Conservation (phyloP, 1,140 invertebrate species). For the Tetragonula clypearis region DNA sequence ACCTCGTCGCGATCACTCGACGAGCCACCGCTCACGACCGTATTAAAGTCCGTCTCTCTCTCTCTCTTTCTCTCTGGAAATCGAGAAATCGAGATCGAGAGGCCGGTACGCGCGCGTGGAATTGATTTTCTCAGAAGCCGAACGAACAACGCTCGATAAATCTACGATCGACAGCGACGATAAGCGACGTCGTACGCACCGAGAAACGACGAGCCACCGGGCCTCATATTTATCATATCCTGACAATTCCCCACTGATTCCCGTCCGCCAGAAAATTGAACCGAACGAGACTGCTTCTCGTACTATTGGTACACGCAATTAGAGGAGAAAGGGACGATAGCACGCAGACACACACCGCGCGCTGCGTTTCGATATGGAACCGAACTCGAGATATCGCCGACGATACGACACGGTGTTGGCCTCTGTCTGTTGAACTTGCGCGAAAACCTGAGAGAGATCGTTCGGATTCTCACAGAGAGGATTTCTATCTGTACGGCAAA, state of each 20-base stretch:
- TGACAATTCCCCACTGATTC: constrained; percentile 8
- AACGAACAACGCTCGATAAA: constrained; percentile 52
- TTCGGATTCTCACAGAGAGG: neutral
- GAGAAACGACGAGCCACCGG: neutral
- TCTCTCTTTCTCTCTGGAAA: constrained; percentile 16
- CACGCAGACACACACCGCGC: neutral
- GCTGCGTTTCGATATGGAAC: neutral
- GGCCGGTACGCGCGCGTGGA: constrained; percentile 58
- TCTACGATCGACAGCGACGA: constrained; percentile 32
- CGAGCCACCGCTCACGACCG: constrained; percentile 61
- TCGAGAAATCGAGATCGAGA: constrained; percentile 72
- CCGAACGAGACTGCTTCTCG: neutral
- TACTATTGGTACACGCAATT: constrained; percentile 13
- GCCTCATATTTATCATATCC: constrained; percentile 34
- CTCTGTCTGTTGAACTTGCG: neutral
- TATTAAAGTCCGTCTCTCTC: constrained; percentile 67
- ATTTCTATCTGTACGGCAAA: neutral
- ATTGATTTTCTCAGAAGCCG: constrained; percentile 70
- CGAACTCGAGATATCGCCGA: neutral
- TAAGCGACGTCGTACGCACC: constrained; percentile 22
- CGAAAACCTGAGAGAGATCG: neutral
- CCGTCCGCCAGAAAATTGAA: constrained; percentile 27
- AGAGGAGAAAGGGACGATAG: constrained; percentile 1
- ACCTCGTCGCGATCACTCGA: constrained; percentile 64
- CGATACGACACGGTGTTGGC: neutral